phyloP scores from a whole-genome alignment of 2,113 vertebrate species.

The Bothrops jararaca region DNA sequence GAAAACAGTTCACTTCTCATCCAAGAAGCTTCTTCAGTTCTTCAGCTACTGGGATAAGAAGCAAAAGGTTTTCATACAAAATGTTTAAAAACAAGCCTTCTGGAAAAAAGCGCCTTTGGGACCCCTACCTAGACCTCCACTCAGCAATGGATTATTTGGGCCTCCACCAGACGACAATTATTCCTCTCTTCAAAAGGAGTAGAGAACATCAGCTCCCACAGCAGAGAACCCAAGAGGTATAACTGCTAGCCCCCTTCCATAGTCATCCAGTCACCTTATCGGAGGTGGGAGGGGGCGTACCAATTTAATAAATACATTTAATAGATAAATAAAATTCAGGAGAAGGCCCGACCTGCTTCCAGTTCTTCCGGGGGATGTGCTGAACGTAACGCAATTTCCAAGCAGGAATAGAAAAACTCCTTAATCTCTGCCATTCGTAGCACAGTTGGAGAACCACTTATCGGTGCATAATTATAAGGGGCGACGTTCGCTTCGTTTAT shows the following conservation, averaged over 20 bases:
- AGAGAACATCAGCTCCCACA: too few species aligned
- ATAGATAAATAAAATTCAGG: not conserved
- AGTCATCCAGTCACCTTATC: not conserved
- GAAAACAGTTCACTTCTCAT: too few species aligned
- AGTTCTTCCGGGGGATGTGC: not conserved
- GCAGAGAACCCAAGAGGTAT: not conserved
- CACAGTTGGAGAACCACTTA: constrained; percentile 57
- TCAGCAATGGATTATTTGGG: not conserved
- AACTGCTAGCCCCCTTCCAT: not conserved
- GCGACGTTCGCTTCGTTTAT: constrained; percentile 33
- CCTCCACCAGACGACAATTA: too few species aligned
- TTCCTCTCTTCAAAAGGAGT: accelerated
- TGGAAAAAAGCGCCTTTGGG: too few species aligned
- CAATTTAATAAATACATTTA: not conserved
- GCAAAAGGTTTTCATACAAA: too few species aligned
- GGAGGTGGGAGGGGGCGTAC: not conserved
- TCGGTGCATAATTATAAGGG: constrained; percentile 57
- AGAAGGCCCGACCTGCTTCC: not conserved
- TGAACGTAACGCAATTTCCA: not conserved
- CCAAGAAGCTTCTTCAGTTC: too few species aligned
- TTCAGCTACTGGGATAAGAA: too few species aligned
- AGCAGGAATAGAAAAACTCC: accelerated
- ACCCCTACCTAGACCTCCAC: not conserved
- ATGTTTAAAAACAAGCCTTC: too few species aligned
- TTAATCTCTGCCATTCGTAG: constrained; percentile 36